Evolutionary conservation across 2,797 vertebrate genomes (phyloP).

Genomic region (Myotis myotis): DNA sequence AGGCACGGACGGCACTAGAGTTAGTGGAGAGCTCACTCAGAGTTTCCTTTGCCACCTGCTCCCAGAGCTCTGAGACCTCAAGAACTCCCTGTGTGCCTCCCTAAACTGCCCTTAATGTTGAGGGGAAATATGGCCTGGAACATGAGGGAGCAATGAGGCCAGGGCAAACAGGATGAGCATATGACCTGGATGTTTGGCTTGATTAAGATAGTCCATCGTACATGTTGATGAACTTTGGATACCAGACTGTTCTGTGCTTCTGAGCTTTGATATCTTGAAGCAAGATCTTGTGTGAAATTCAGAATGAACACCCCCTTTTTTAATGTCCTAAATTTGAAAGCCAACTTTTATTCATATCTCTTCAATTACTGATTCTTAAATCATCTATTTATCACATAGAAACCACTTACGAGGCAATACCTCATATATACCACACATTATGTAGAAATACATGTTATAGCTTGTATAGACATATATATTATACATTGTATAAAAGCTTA

Average conservation of each 20-base stretch:
- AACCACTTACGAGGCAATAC: not conserved
- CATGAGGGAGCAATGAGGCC: not conserved
- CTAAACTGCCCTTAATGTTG: constrained; percentile 63
- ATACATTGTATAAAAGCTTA: not conserved
- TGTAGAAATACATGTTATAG: not conserved
- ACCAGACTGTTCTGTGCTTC: constrained; percentile 58
- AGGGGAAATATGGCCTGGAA: constrained; percentile 61
- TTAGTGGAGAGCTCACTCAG: constrained; percentile 86
- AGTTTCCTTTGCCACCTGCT: constrained; percentile 85
- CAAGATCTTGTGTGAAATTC: constrained; percentile 56
- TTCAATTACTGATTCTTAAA: not conserved
- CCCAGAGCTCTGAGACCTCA: constrained; percentile 77
- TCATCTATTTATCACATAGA: not conserved
- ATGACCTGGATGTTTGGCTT: constrained; percentile 75
- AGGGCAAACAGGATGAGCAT: constrained; percentile 63
- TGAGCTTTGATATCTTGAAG: constrained; percentile 57
- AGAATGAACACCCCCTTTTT: constrained; percentile 60
- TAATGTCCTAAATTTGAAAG: constrained; percentile 21
- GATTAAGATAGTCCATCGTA: constrained; percentile 79
- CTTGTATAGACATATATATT: not conserved
- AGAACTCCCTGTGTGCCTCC: constrained; percentile 73
- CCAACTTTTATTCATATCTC: not conserved
- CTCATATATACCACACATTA: not conserved
- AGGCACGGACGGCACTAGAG: constrained; percentile 83
- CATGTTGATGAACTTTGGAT: constrained; percentile 65